Conservation (phyloP, 2,113 vertebrate species). For the Psittacula cyanocephala region DNA sequence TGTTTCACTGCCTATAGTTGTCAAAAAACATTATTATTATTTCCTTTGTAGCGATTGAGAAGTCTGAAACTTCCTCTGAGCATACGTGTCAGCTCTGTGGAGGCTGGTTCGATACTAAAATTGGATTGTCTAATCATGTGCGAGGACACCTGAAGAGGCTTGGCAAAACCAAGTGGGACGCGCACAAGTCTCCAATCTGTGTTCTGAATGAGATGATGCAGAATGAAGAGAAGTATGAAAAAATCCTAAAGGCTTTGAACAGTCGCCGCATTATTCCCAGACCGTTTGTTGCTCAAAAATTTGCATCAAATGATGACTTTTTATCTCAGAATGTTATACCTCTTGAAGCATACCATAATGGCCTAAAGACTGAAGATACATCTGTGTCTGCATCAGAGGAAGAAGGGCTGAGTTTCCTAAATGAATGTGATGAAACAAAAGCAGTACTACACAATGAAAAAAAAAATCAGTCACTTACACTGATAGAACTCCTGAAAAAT, state of each 20-base stretch:
- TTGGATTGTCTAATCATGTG: constrained; percentile 93
- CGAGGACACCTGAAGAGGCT: constrained; percentile 92
- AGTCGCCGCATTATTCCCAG: constrained; percentile 83
- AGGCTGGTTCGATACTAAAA: constrained; percentile 93
- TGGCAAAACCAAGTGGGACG: constrained; percentile 85
- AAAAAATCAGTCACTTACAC: constrained; percentile 81
- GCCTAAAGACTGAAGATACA: constrained; percentile 83
- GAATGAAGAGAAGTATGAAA: constrained; percentile 85
- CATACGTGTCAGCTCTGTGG: constrained; percentile 89
- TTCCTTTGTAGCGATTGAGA: constrained; percentile 81
- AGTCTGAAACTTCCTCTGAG: constrained; percentile 85
- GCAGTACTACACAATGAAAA: constrained; percentile 76
- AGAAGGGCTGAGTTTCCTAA: constrained; percentile 77
- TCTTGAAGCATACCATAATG: constrained; percentile 84
- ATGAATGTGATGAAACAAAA: constrained; percentile 80
- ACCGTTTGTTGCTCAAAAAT: constrained; percentile 83
- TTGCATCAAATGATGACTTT: constrained; percentile 81
- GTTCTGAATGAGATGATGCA: constrained; percentile 91
- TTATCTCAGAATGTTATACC: constrained; percentile 82
- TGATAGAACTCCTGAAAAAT: constrained; percentile 88
- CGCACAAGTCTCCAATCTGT: constrained; percentile 88
- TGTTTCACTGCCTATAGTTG: neutral
- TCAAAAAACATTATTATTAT: constrained; percentile 30
- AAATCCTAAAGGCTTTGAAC: constrained; percentile 88
- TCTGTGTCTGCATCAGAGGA: constrained; percentile 78